phyloP scores from a whole-genome alignment of 2,797 vertebrate genomes.

The Perodicticus potto region DNA sequence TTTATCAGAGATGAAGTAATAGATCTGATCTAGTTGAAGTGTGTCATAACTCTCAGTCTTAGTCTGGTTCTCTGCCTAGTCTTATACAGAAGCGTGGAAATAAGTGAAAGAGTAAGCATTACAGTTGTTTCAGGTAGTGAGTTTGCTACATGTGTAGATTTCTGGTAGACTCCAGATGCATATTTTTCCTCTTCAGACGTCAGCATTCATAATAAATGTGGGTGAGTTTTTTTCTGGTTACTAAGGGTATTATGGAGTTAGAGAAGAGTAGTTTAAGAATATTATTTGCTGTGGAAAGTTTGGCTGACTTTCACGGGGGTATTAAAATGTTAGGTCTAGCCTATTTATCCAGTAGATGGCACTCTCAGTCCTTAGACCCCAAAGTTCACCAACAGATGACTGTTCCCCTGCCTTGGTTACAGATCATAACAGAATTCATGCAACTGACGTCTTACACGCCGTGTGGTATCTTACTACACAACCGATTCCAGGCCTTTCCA shows the following conservation, averaged over 20 bases:
- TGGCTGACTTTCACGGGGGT: background rate
- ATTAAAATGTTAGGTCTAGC: conserved; percentile 12
- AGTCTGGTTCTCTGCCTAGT: background rate
- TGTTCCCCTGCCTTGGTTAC: conserved; percentile 66
- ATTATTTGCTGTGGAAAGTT: conserved; percentile 17
- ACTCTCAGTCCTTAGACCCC: conserved; percentile 65
- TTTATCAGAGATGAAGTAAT: background rate
- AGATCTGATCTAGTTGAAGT: background rate
- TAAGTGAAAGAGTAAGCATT: background rate
- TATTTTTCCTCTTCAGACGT: conserved; percentile 27
- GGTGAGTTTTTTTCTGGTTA: background rate
- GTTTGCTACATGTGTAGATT: background rate
- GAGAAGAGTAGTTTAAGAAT: background rate
- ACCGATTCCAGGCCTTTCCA: conserved; percentile 95
- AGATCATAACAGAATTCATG: conserved; percentile 99
- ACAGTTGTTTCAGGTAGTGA: background rate
- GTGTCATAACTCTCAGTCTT: background rate
- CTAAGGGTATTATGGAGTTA: background rate
- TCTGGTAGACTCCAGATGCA: background rate
- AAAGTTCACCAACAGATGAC: background rate
- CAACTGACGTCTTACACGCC: conserved; percentile 98
- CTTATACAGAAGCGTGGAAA: background rate
- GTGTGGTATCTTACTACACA: conserved; percentile 99
- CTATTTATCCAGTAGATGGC: conserved; percentile 86
- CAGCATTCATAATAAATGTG: background rate